A percentile compares a stretch with the other conserved stretches of the same genome.
phyloP scores from a whole-genome alignment of 2,888 invertebrate genomes.

The Drosophila stalkeri region DNA sequence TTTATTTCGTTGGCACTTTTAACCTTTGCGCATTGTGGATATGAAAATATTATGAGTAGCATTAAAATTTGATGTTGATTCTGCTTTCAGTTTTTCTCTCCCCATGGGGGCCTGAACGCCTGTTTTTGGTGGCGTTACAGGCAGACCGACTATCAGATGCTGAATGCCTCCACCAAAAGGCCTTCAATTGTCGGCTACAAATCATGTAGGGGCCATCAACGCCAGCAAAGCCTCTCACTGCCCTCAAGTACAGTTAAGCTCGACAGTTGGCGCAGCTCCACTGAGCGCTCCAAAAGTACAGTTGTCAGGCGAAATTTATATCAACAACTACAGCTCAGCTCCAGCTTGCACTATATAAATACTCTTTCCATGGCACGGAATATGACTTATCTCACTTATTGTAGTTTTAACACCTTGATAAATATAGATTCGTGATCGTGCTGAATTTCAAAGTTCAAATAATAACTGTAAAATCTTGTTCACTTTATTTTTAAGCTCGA shows the following conservation, averaged over 20 bases:
- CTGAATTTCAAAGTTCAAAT: too few species aligned
- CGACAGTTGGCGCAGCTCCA: slow-evolving; percentile 33
- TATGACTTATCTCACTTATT: too few species aligned
- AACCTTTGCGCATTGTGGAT: slow-evolving; percentile 74
- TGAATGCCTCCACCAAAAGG: slow-evolving; percentile 12
- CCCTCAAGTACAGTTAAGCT: slow-evolving; percentile 49
- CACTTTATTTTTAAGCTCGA: too few species aligned
- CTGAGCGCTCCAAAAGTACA: slow-evolving; percentile 40
- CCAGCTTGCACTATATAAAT: slow-evolving; percentile 24
- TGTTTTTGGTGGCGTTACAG: neutral
- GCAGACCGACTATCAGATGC: slow-evolving; percentile 2
- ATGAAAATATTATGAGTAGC: slow-evolving; percentile 76
- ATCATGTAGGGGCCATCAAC: slow-evolving; percentile 67
- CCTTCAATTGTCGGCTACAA: slow-evolving; percentile 74
- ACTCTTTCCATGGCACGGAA: slow-evolving; percentile 1
- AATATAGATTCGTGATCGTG: neutral
- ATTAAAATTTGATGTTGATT: slow-evolving; percentile 76
- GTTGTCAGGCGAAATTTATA: slow-evolving; percentile 58
- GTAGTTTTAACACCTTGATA: too few species aligned
- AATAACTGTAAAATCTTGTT: too few species aligned
- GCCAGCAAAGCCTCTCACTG: slow-evolving; percentile 43
- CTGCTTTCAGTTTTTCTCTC: slow-evolving; percentile 12
- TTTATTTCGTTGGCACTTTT: slow-evolving; percentile 45
- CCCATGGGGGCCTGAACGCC: slow-evolving; percentile 4
- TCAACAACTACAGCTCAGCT: slow-evolving; percentile 8